Base-by-base conservation (phyloP, 1,140 invertebrate species). In the Drosophila serrata region DNA sequence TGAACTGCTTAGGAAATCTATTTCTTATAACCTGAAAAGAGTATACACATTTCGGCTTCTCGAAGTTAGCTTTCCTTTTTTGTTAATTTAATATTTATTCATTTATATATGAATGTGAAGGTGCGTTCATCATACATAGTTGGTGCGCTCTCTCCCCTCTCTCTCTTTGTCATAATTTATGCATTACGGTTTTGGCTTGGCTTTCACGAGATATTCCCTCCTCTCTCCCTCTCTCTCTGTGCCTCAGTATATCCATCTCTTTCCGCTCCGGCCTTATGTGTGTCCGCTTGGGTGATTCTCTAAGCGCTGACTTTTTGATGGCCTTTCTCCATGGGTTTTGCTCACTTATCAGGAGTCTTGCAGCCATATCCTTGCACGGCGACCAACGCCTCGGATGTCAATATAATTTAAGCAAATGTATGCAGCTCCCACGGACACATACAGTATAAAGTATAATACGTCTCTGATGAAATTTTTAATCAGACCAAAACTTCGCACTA, bases 401-500 rank as follows among this genome's bases (percentile, higher is more conserved):
- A 90, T 90, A 90, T 90, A 88, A 88, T 88, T 90, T 90, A 84
- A 31, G 74, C 85, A 88, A 88, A 88, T 87, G 37, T 85, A 86
- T 85, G 82, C 82, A 86, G 73, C 74, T 69, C 62, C 42, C 68
- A 72, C 64, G 64, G 49, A 57, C 62, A 24, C 57, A 46, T 45
- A 48, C 31, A 57, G 43, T 61, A 40, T 46, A 17, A n/a, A n/a
- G 42, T 56, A 58, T 67, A 24, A 42, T 46, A 72, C 39, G 43
- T 9, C 48, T 82, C 87, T 73, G 60, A 59, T 59, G 55, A 69
- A 70, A 90, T 85, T 90, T 88, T 90, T 85, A 90, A 90, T 90
- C 81, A 85, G 48, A 27, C 51, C 80, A 85, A 85, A 90, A 81
- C 51, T 90, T 79, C 67, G 63, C 53, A 69, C 39, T 59, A 69